These are phyloP conservation scores for Spilosoma lubricipeda DNA, from an alignment of 2,888 invertebrate species.

Conservation along the genomic window DNA sequence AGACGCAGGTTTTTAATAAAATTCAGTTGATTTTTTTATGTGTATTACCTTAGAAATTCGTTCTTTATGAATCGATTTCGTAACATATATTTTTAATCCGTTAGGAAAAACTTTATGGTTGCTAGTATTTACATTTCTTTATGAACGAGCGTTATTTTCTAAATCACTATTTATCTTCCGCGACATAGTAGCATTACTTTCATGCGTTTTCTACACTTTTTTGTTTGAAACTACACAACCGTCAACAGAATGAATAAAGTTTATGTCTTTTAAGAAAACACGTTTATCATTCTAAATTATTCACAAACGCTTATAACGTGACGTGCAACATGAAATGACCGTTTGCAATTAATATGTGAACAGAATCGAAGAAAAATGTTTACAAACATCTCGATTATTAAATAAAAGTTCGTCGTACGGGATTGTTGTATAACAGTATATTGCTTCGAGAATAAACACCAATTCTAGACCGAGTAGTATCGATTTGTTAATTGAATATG, in stretches of 20 bases:
- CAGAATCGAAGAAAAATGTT: slow-evolving; percentile 10
- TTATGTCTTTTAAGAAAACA: background rate
- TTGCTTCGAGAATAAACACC: slow-evolving; percentile 14
- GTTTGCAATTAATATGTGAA: background rate
- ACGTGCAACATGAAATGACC: background rate
- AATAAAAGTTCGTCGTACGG: slow-evolving; percentile 9
- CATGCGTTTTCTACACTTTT: no score
- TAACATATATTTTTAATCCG: no score
- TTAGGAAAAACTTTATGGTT: no score
- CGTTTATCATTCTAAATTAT: background rate
- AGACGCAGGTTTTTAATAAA: no score
- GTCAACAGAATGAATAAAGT: background rate
- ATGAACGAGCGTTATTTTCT: background rate
- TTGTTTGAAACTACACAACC: no score
- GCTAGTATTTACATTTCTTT: no score
- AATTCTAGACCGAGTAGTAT: slow-evolving; percentile 30
- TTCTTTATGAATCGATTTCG: no score
- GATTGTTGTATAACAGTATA: slow-evolving; percentile 14
- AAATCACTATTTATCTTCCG: background rate
- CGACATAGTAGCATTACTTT: background rate
- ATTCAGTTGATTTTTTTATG: background rate
- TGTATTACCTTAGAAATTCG: background rate
- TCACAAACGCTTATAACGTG: background rate
- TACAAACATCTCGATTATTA: slow-evolving; percentile 10
- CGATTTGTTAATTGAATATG: slow-evolving; percentile 59